A percentile compares a stretch with the other conserved stretches of the same genome.
Evolutionary conservation across 1,140 invertebrate genomes (phyloP).

Genomic region (Trinorchestia longiramus): DNA sequence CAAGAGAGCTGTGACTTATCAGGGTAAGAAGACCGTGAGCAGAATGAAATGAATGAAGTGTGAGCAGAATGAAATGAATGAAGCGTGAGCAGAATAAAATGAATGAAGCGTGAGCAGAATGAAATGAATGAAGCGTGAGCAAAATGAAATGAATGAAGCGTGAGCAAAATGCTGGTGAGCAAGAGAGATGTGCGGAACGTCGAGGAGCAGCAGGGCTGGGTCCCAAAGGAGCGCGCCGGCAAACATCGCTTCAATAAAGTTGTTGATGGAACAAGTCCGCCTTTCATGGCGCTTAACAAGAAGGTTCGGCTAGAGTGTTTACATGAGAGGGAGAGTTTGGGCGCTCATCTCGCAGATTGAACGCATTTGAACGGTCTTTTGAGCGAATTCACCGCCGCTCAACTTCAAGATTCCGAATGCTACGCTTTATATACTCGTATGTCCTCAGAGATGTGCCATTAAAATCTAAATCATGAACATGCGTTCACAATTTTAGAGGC

Average conservation of each 20-base stretch:
- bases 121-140: not conserved
- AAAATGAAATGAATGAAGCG: not conserved
- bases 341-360: slow-evolving; percentile 48
- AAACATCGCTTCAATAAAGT: slow-evolving; percentile 54
- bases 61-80: no score
- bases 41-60: not conserved
- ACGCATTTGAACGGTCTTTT: slow-evolving; percentile 51
- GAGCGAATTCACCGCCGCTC: not conserved
- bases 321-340: slow-evolving; percentile 52
- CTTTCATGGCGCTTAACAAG: slow-evolving; percentile 51
- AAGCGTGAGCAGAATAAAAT: not conserved
- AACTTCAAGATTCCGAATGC: slow-evolving; percentile 16
- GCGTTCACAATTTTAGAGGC: not conserved
- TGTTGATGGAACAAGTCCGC: slow-evolving; percentile 52
- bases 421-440: no score
- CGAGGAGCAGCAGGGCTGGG: not conserved
- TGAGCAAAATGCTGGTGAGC: not conserved
- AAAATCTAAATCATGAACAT: not conserved
- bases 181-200: not conserved
- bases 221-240: slow-evolving; percentile 39
- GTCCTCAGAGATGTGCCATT: not conserved
- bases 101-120: not conserved
- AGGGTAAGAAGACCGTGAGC: no score
- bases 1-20: not conserved
- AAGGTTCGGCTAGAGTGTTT: slow-evolving; percentile 48